Evolutionary conservation across 2,797 vertebrate species (phyloP), one percentile per base, ranked within the genome.

Genomic region (Lates japonicus): DNA sequence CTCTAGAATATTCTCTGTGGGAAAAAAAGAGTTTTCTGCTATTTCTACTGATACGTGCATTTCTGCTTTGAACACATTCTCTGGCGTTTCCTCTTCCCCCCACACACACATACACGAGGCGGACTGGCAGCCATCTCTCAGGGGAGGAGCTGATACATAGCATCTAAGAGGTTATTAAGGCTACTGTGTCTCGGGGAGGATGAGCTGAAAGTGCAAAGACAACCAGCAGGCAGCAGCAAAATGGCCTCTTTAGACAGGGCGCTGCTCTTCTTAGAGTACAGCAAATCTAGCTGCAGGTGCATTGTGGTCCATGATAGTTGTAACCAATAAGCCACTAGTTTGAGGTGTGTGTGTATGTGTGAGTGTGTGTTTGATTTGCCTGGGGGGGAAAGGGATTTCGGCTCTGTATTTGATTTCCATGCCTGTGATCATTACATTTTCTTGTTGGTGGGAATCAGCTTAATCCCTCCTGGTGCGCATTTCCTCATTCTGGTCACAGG

Each of bases 121-220:
- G 22, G 74, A 77, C 76, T 66, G 78, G 75, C 71, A 82, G 69
- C 55, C 71, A 70, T 82, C 59, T 78, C 87, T 75, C 87, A 33
- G 13, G 80, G 87, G 88, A 92, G 69, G 76, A 81, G 80, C 83
- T 65, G 84, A 82, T 90, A 85, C 85, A 77, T 82, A 73, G 82
- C 81, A 83, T 91, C 68, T 80, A 80, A 90, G 81, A 90, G 84
- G 81, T 90, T 90, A 88, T 91, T 83, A 84, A 81, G 80, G 74
- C 81, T 74, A 73, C 76, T 54, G 70, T 71, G 77, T 83, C 79
- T 78, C 69, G 69, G 52, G 74, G 82, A 74, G 87, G 76, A 83
- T 80, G 76, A 80, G 80, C 81, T 74, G 70, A 83, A 85, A 82
- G 86, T 75, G 85, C 80, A 84, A 54, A 88, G 82, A 86, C n/a